Conservation (phyloP, 2,113 vertebrate genomes). For the Ammospiza caudacuta region DNA sequence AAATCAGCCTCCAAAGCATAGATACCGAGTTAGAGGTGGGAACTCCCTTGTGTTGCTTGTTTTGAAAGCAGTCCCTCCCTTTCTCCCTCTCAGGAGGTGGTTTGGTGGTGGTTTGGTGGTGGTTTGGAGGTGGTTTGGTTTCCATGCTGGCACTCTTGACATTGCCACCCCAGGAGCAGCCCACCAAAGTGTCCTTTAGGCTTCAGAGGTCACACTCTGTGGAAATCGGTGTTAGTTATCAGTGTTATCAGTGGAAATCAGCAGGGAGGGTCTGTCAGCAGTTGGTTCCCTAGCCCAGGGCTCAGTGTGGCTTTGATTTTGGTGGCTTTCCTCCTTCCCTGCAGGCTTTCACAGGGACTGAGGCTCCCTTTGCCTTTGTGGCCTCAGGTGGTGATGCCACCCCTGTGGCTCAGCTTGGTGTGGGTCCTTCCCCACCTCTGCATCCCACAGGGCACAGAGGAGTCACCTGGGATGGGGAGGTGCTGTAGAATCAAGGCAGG, state of each 20-base stretch:
- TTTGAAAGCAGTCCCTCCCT: neutral
- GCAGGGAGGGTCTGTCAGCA: neutral
- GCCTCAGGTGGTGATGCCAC: neutral
- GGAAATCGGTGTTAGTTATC: neutral
- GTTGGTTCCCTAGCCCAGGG: neutral
- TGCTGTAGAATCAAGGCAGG: neutral
- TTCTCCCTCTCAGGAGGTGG: neutral
- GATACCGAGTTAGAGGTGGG: neutral
- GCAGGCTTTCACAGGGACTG: neutral
- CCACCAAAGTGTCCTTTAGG: neutral
- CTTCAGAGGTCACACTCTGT: neutral
- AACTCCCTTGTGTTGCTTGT: neutral
- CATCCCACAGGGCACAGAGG: neutral
- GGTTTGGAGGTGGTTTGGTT: neutral
- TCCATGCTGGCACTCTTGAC: neutral
- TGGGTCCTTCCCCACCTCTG: neutral
- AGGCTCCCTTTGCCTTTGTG: neutral
- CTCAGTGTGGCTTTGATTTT: neutral
- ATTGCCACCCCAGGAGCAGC: rapidly evolving
- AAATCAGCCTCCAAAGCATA: neutral
- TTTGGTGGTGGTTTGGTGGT: neutral
- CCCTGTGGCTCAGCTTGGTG: neutral
- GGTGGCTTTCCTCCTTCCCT: neutral
- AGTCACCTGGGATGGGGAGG: neutral
- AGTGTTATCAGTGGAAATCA: neutral